Evolutionary conservation across 2,888 invertebrate species (phyloP).

Genomic region (Anagyrus pseudococci): DNA sequence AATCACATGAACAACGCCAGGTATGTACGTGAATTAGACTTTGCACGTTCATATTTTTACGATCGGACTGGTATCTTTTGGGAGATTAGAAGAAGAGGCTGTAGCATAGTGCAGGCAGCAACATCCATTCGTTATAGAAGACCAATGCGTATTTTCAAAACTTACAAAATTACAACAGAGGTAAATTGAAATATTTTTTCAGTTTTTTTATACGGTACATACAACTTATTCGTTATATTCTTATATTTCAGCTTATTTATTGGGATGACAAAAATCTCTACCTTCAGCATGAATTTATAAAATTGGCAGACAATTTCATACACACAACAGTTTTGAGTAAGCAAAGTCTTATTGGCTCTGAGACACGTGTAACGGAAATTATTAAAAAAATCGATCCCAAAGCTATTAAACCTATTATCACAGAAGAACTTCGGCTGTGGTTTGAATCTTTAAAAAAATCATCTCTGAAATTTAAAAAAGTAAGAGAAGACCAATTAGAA

Average conservation of each 20-base stretch:
- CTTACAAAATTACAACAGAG: slow-evolving; percentile 77
- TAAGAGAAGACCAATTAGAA: slow-evolving; percentile 6
- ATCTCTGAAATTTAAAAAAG: slow-evolving; percentile 76
- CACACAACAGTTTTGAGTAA: slow-evolving; percentile 79
- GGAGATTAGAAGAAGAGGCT: slow-evolving; percentile 68
- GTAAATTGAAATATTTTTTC: slow-evolving; percentile 58
- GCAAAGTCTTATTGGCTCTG: slow-evolving; percentile 69
- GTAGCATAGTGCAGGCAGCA: slow-evolving; percentile 78
- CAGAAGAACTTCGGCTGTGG: slow-evolving; percentile 77
- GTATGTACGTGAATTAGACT: slow-evolving; percentile 86
- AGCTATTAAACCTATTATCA: slow-evolving; percentile 66
- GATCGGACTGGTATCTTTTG: slow-evolving; percentile 76
- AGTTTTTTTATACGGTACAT: neutral
- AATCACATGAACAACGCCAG: slow-evolving; percentile 91
- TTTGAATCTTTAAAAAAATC: slow-evolving; percentile 78
- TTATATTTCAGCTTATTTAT: slow-evolving; percentile 70
- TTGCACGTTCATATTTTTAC: slow-evolving; percentile 84
- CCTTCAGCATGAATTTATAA: slow-evolving; percentile 83
- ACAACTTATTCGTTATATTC: no score
- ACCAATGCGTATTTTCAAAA: slow-evolving; percentile 78
- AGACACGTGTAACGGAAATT: slow-evolving; percentile 68
- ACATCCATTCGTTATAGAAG: slow-evolving; percentile 81
- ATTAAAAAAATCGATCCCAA: slow-evolving; percentile 73
- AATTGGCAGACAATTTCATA: slow-evolving; percentile 78
- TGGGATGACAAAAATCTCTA: slow-evolving; percentile 89